Evolutionary conservation across 2,113 vertebrate species (phyloP), one percentile per base, ranked within the genome.

Genomic region (Abramis brama): DNA sequence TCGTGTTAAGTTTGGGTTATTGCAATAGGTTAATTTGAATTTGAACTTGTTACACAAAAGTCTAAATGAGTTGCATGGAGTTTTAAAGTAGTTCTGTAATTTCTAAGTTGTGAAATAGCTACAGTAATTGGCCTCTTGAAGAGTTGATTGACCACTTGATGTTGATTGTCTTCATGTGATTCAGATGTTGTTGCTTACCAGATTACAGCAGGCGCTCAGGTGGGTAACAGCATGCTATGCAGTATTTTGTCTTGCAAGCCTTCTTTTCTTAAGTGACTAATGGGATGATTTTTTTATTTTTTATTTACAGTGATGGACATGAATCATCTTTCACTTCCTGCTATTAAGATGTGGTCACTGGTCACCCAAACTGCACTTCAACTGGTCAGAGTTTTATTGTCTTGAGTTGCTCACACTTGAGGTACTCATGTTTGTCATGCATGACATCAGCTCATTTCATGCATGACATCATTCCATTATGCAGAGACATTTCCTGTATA

Each of bases 81-180:
- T 39, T 68, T 66, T n/a, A 45, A 47, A 70, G 52, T 52, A 85
- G 30, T 59, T n/a, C 17, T 21, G 3, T 47, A 27, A 57, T 80
- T 62, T 80, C 15, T 60, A 43, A 79, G 19, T 43, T 25, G 25
- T 79, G 7, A 55, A 78, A 79, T 57, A 9, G 12, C 82, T 73
- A 59, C 43, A 43, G 43, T 43, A 43, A 15, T 36, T n/a, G 27
- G 23, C 19, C 68, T 62, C 52, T 33, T 66, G 36, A 74, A 71
- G 12, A 21, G 36, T 74, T 36, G 45, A 71, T 50, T n/a, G 74
- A 62, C 1, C 25, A 73, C 82, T 73, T 47, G 25, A 84, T 57
- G n/a, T 30, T 87, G 66, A 87, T 87, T 87, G 45, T 15, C 10
- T 15, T 83, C 10, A 64, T 39, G 3, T 83, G 50, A 71, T 23